phyloP scores from a whole-genome alignment of 2,888 invertebrate species.

The Choristoneura rosaceana region DNA sequence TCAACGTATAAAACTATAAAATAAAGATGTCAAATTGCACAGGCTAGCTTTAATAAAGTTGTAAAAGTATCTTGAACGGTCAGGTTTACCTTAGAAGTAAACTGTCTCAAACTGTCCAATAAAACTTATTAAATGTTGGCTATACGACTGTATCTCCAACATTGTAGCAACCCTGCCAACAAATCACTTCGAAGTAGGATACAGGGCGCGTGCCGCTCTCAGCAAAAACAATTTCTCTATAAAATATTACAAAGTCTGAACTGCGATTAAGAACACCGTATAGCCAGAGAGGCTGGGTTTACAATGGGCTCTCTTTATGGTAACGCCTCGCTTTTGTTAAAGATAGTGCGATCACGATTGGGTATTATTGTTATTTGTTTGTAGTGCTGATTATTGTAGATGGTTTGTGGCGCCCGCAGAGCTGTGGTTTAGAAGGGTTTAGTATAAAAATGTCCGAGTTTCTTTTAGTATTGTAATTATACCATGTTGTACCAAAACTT shows the following conservation, averaged over 20 bases:
- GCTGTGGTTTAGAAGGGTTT: slow-evolving; percentile 23
- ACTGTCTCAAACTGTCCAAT: neutral
- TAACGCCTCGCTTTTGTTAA: slow-evolving; percentile 40
- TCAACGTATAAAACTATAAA: neutral
- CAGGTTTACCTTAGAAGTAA: neutral
- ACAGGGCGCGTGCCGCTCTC: slow-evolving; percentile 71
- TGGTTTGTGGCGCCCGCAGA: slow-evolving; percentile 24
- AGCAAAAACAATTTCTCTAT: slow-evolving; percentile 71
- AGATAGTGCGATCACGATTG: slow-evolving; percentile 69
- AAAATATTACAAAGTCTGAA: slow-evolving; percentile 54
- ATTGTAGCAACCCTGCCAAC: slow-evolving; percentile 56
- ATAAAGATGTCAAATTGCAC: neutral
- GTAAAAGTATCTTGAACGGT: neutral
- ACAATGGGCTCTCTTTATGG: slow-evolving; percentile 23
- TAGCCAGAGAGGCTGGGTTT: slow-evolving; percentile 32
- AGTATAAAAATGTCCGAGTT: too few species aligned
- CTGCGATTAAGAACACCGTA: slow-evolving; percentile 46
- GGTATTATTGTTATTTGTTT: slow-evolving; percentile 73
- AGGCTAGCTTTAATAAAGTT: neutral
- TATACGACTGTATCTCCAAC: slow-evolving; percentile 19
- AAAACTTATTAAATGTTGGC: neutral
- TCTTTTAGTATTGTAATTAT: too few species aligned
- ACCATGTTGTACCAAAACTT: too few species aligned
- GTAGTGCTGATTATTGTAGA: slow-evolving; percentile 69
- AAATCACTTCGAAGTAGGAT: slow-evolving; percentile 62